phyloP scores from a whole-genome alignment of 1,140 invertebrate genomes.

The Paralvinella palmiformis region DNA sequence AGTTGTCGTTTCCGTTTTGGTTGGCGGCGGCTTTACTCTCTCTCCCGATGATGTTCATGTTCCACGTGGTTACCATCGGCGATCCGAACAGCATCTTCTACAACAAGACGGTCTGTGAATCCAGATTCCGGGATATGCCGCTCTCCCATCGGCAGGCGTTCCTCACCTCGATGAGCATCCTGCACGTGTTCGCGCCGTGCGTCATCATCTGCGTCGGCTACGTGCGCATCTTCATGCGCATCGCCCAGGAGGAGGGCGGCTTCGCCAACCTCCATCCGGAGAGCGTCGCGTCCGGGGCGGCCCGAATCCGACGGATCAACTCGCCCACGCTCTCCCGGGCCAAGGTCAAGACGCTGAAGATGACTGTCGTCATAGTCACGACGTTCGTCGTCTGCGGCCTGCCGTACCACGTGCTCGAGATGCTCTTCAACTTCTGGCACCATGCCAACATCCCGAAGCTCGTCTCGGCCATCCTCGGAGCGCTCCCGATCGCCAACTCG shows the following conservation, averaged over 20 bases:
- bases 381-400: constrained; percentile 42
- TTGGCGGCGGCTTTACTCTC: constrained; percentile 30
- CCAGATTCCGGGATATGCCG: constrained; percentile 34
- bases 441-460: constrained; percentile 24
- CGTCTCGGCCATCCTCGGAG: constrained; percentile 36
- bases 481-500: constrained; percentile 41
- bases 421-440: constrained; percentile 44
- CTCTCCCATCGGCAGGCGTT: constrained; percentile 36
- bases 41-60: constrained; percentile 38
- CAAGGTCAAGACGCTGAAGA: constrained; percentile 49
- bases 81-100: constrained; percentile 14
- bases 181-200: constrained; percentile 41
- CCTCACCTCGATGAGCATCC: constrained; percentile 36
- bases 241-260: constrained; percentile 35
- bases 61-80: constrained; percentile 24
- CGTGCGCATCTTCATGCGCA: constrained; percentile 43
- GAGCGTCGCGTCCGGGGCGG: too few relatives aligned
- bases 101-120: constrained; percentile 32
- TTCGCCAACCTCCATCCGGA: too few relatives aligned
- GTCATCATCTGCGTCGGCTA: constrained; percentile 40
- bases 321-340: too few relatives aligned
- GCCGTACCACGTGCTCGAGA: constrained; percentile 48
- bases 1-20: constrained; percentile 39
- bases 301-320: too few relatives aligned
- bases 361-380: constrained; percentile 46